phyloP scores from a whole-genome alignment of 30 jellyfish, hydroid and myxozoan species.

The Pseudorhiza aurosa region DNA sequence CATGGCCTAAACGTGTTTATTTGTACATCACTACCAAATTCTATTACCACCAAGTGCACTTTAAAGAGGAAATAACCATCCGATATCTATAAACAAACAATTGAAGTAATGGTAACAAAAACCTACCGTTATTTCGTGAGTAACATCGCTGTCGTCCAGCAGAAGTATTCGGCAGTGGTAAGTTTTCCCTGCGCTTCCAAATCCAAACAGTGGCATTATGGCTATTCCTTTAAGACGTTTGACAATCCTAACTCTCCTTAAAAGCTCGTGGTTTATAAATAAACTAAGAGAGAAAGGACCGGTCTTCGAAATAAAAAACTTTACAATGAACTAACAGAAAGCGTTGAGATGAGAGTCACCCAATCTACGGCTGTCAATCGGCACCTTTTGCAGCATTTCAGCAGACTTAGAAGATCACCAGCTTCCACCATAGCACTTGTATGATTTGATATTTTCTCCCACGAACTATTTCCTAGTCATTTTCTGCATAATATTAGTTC shows the following conservation, averaged over 20 bases:
- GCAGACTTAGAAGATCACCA: constrained; percentile 2
- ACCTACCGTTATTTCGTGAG: constrained; percentile 82
- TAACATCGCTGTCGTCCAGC: constrained; percentile 79
- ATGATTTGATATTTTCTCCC: constrained; percentile 17
- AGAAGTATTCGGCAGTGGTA: constrained; percentile 78
- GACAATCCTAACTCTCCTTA: too few species aligned
- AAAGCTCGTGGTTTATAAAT: too few species aligned
- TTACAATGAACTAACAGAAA: too few species aligned
- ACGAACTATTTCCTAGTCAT: constrained; percentile 2
- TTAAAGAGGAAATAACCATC: neutral
- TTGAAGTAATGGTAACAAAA: neutral
- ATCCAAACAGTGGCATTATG: constrained; percentile 81
- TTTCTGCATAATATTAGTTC: constrained; percentile 12
- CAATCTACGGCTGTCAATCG: neutral
- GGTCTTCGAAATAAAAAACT: too few species aligned
- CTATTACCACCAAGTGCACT: neutral
- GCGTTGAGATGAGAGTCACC: too few species aligned
- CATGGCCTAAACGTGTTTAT: constrained; percentile 7
- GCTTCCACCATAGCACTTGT: neutral
- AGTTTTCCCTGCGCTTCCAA: constrained; percentile 55
- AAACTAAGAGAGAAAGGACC: too few species aligned
- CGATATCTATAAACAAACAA: neutral
- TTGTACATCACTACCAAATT: neutral
- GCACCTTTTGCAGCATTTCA: constrained; percentile 21
- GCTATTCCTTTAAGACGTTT: too few species aligned